A percentile compares a stretch with the other conserved stretches of the same genome.
Evolutionary conservation across 2,797 vertebrate species (phyloP).

Genomic region (Pseudotriccus pelzelni): DNA sequence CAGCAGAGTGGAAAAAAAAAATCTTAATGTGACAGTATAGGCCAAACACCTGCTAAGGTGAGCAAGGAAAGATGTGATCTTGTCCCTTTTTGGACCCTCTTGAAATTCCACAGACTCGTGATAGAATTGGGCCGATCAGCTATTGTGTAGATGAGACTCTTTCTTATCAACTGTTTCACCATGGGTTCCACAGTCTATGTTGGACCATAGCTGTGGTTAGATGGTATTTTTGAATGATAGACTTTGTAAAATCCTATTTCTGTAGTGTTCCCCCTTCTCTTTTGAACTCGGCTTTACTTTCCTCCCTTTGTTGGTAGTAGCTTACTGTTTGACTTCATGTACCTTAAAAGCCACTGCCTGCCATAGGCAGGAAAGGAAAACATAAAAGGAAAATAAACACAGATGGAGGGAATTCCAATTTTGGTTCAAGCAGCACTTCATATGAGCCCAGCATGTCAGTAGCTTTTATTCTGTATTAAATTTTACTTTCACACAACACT

Average conservation of each 20-base stretch:
- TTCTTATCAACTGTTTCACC: background rate
- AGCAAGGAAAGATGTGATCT: background rate
- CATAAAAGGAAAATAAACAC: background rate
- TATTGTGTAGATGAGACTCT: background rate
- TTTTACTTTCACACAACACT: background rate
- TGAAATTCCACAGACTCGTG: background rate
- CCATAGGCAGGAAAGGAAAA: background rate
- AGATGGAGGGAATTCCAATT: background rate
- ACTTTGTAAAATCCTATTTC: background rate
- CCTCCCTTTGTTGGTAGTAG: background rate
- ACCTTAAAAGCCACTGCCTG: background rate
- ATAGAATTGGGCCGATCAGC: background rate
- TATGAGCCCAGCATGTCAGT: background rate
- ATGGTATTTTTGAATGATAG: background rate
- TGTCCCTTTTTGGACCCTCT: background rate
- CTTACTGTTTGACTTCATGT: background rate
- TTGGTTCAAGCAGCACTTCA: background rate
- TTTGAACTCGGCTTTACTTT: background rate
- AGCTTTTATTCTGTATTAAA: background rate
- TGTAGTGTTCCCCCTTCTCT: background rate
- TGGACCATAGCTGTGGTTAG: background rate
- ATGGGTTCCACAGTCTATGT: background rate
- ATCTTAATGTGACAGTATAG: background rate
- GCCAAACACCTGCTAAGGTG: background rate
- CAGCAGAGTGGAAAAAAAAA: background rate